phyloP scores from a whole-genome alignment of 30 jellyfish, hydroid and myxozoan species.

The Pelagia noctiluca region DNA sequence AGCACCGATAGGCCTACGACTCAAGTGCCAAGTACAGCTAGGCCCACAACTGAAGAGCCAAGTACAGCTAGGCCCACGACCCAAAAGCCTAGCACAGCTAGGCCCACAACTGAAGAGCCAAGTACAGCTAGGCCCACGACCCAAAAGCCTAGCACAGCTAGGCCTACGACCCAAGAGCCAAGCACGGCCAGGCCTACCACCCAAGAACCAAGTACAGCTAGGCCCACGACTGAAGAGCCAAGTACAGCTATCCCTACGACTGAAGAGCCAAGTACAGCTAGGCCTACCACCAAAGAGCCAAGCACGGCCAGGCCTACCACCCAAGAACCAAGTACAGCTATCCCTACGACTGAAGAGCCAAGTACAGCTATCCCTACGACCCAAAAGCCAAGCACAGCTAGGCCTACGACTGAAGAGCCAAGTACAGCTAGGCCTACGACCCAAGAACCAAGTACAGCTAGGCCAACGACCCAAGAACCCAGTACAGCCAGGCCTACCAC shows the following conservation, averaged over 20 bases:
- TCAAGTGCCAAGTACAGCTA: neutral
- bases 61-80: constrained; percentile 21
- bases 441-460: neutral
- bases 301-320: constrained; percentile 5
- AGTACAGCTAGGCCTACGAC: neutral
- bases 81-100: neutral
- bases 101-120: neutral
- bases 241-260: constrained; percentile 4
- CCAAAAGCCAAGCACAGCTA: neutral
- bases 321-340: neutral
- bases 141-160: neutral
- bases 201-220: neutral
- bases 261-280: neutral
- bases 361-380: constrained; percentile 4
- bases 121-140: constrained; percentile 1
- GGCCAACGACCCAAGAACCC: constrained; percentile 1
- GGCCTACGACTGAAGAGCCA: constrained; percentile 3
- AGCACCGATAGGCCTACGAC: neutral
- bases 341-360: constrained; percentile 9
- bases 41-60: neutral
- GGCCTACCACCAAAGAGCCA: constrained; percentile 8
- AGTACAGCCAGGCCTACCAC: neutral
- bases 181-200: constrained; percentile 21
- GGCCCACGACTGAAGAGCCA: neutral
- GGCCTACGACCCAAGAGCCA: constrained; percentile 3